These are phyloP conservation scores for Eurois occulta DNA, from an alignment of 2,888 invertebrate species.

Conservation along the genomic window DNA sequence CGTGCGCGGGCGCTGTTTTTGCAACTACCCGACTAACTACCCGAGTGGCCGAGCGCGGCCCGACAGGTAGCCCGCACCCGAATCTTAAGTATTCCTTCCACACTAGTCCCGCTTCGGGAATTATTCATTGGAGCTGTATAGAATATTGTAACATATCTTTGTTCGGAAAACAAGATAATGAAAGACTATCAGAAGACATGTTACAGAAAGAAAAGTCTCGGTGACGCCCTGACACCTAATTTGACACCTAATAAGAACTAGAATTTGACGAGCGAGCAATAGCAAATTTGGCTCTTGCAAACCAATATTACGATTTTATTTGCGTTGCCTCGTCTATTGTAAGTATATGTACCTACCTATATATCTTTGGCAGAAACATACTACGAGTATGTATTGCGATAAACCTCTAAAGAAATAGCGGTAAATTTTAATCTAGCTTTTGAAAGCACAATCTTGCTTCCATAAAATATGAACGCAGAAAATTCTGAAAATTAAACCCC, in stretches of 20 bases:
- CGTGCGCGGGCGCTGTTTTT: constrained; percentile 82
- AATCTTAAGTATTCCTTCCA: constrained; percentile 69
- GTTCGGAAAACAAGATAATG: neutral
- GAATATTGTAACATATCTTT: neutral
- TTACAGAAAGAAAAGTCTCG: neutral
- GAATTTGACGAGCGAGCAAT: neutral
- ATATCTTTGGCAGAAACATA: constrained; percentile 7
- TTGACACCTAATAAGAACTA: neutral
- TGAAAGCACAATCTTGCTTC: neutral
- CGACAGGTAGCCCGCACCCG: constrained; percentile 75
- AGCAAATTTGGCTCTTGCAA: neutral
- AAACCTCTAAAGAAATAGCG: neutral
- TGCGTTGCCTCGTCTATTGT: neutral
- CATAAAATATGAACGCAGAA: constrained; percentile 10
- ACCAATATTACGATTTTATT: neutral
- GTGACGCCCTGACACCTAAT: neutral
- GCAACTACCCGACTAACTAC: constrained; percentile 79
- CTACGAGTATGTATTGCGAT: neutral
- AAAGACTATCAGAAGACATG: neutral
- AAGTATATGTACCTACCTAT: neutral
- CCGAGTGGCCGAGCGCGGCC: constrained; percentile 50
- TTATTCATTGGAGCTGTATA: constrained; percentile 55
- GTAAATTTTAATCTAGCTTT: neutral
- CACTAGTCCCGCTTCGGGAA: constrained; percentile 61
- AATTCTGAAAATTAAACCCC: constrained; percentile 5